These are phyloP conservation scores for Megaptera novaeangliae DNA, from an alignment of 2,113 vertebrate species.

Conservation along the genomic window DNA sequence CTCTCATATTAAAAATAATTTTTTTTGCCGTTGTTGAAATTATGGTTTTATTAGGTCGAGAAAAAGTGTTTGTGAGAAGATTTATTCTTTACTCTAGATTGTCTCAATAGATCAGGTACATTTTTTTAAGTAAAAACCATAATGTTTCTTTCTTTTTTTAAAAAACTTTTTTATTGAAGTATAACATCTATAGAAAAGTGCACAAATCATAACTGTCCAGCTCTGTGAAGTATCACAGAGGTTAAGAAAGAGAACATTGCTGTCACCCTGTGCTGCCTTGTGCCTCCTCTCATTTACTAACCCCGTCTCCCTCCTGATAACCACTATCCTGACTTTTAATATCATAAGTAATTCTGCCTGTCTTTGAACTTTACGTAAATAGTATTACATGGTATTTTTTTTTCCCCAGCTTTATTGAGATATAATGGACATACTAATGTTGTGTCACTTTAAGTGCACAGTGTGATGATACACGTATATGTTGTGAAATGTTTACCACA, in stretches of 20 bases:
- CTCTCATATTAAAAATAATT: not conserved
- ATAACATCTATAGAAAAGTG: not conserved
- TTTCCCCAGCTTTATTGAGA: not conserved
- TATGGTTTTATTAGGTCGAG: not conserved
- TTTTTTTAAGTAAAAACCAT: not conserved
- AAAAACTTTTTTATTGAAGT: not conserved
- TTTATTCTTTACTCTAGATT: not conserved
- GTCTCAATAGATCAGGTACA: not conserved
- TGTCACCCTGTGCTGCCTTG: not conserved
- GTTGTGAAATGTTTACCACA: not conserved
- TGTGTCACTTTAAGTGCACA: not conserved
- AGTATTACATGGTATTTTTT: not conserved
- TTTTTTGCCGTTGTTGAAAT: not conserved
- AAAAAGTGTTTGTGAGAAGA: not conserved
- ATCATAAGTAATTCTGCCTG: not conserved
- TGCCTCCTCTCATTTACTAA: not conserved
- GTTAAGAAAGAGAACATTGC: not conserved
- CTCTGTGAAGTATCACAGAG: not conserved
- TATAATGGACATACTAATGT: not conserved
- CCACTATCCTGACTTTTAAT: not conserved
- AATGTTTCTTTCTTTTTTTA: not conserved
- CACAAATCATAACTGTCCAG: not conserved
- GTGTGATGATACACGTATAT: not conserved
- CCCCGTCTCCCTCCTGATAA: not conserved
- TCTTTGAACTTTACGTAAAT: not conserved